phyloP scores from a whole-genome alignment of 2,888 invertebrate genomes.

The Acanthopleura granulata region DNA sequence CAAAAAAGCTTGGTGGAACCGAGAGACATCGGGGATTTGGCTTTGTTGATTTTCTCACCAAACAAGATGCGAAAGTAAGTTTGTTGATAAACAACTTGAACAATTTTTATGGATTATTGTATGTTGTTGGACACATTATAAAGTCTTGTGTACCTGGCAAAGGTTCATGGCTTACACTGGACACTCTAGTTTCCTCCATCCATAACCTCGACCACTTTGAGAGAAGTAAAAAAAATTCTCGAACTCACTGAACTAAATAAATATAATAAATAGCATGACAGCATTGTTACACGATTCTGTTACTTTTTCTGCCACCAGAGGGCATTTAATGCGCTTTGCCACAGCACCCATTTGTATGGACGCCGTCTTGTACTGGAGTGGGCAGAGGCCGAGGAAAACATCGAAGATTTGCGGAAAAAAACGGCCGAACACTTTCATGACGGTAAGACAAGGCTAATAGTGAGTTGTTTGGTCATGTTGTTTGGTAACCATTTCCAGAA shows the following conservation, averaged over 20 bases:
- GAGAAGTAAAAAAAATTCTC: no score
- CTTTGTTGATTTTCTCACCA: conserved; percentile 92
- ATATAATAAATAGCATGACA: no score
- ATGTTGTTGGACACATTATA: no score
- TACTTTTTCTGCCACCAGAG: conserved; percentile 73
- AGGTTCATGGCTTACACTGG: no score
- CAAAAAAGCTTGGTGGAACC: conserved; percentile 83
- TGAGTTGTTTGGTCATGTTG: background rate
- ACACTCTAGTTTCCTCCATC: background rate
- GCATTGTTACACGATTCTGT: no score
- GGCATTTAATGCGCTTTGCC: conserved; percentile 92
- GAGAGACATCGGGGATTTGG: conserved; percentile 94
- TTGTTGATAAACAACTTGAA: no score
- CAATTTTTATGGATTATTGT: no score
- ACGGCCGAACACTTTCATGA: conserved; percentile 76
- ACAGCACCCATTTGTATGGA: conserved; percentile 98
- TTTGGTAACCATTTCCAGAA: no score
- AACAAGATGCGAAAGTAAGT: conserved; percentile 89
- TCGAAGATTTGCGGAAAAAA: conserved; percentile 86
- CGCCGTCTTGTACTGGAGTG: conserved; percentile 95
- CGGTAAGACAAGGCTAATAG: conserved; percentile 38
- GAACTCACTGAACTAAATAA: no score
- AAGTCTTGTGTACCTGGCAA: no score
- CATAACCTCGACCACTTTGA: background rate
- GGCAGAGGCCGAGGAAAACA: conserved; percentile 83